These are phyloP conservation scores for Tringa solitaria DNA, from an alignment of 2,113 vertebrate species.

Conservation along the genomic window DNA sequence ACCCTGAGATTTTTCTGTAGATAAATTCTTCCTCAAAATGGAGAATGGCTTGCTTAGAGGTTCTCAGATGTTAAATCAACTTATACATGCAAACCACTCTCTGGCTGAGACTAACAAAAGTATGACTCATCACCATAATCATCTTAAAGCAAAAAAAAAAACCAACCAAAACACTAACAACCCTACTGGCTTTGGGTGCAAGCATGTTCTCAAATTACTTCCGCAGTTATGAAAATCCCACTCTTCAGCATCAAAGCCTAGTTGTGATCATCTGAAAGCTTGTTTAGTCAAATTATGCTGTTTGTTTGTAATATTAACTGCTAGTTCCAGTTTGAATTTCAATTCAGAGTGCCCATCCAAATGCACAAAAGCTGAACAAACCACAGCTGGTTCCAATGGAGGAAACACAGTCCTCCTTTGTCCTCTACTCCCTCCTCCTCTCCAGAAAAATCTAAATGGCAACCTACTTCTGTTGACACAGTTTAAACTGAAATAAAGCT, in stretches of 20 bases:
- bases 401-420: not conserved
- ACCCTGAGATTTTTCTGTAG: not conserved
- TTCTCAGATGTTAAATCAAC: constrained; percentile 4
- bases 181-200: constrained; percentile 12
- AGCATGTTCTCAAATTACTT: constrained; percentile 37
- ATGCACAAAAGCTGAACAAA: not conserved
- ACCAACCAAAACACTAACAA: not conserved
- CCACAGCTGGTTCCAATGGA: constrained; percentile 40
- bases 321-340: constrained; percentile 45
- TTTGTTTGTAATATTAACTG: constrained; percentile 31
- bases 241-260: constrained; percentile 21
- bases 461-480: not conserved
- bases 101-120: not conserved
- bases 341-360: constrained; percentile 30
- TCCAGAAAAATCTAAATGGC: not conserved
- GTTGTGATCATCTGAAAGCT: constrained; percentile 13
- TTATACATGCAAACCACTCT: not conserved
- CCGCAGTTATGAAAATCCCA: constrained; percentile 2
- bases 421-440: not conserved
- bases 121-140: constrained; percentile 31
- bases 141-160: not conserved
- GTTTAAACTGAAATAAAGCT: not conserved
- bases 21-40: not conserved
- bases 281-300: constrained; percentile 31
- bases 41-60: not conserved